These are phyloP conservation scores for Calliopsis andreniformis DNA, from an alignment of 1,140 invertebrate species.

Conservation along the genomic window DNA sequence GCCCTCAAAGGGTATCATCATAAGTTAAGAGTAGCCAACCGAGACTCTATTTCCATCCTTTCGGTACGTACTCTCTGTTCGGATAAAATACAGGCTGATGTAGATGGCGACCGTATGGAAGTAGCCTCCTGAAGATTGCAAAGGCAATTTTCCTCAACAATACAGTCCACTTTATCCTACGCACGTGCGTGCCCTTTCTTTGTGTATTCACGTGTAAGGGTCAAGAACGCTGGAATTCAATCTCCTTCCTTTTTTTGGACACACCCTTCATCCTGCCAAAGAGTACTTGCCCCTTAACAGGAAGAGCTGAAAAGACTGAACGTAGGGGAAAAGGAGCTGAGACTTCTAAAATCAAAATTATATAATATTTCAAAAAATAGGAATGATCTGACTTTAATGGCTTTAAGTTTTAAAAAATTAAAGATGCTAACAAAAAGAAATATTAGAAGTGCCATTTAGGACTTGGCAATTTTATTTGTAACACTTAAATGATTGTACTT, in stretches of 20 bases:
- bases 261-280: constrained; percentile 26
- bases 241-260: constrained; percentile 14
- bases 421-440: no score
- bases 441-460: no score
- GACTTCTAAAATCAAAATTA: no score
- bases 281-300: not conserved
- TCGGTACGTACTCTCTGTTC: not conserved
- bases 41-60: constrained; percentile 2
- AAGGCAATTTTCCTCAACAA: constrained; percentile 42
- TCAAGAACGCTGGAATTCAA: not conserved
- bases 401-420: no score
- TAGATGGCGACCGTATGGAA: constrained; percentile 27
- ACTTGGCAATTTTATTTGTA: no score
- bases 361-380: no score
- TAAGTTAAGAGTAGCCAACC: constrained; percentile 17
- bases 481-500: no score
- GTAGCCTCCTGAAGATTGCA: constrained; percentile 47
- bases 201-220: constrained; percentile 23
- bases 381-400: no score
- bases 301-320: not conserved
- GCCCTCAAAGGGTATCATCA: constrained; percentile 13
- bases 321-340: not conserved
- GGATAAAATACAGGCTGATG: constrained; percentile 1
- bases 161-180: constrained; percentile 29
- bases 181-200: constrained; percentile 38